These are phyloP conservation scores for Pangasianodon hypophthalmus DNA, from an alignment of 2,113 vertebrate species.

Conservation along the genomic window DNA sequence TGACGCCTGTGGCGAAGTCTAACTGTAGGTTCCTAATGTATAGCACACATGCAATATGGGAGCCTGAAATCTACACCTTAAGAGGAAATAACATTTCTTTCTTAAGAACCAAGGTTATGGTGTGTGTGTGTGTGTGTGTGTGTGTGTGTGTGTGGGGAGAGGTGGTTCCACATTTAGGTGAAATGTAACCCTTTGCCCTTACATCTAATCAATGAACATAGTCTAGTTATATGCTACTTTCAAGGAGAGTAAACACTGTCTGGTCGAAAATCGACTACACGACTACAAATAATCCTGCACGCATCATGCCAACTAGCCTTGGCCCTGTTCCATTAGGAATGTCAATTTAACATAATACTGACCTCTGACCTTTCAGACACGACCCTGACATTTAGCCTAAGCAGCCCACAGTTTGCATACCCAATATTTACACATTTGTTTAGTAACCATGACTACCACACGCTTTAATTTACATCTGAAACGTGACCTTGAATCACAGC, in stretches of 20 bases:
- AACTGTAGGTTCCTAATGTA: neutral
- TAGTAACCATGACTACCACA: neutral
- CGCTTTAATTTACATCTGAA: constrained; percentile 18
- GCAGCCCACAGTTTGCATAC: neutral
- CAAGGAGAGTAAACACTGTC: constrained; percentile 53
- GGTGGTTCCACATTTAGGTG: neutral
- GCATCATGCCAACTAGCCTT: constrained; percentile 7
- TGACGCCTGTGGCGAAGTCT: neutral
- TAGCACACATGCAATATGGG: neutral
- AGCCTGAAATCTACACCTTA: neutral
- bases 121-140: neutral
- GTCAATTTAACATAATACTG: neutral
- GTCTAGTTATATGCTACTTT: constrained; percentile 27
- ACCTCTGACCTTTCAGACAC: constrained; percentile 3
- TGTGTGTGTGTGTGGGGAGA: neutral
- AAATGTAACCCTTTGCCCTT: constrained; percentile 26
- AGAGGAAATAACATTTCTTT: neutral
- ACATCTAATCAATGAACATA: constrained; percentile 22
- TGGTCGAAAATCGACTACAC: constrained; percentile 43
- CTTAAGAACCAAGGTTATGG: neutral
- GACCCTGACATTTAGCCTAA: neutral
- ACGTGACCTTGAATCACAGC: neutral
- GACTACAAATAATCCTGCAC: constrained; percentile 40
- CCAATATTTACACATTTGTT: neutral
- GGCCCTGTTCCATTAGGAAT: constrained; percentile 18